Evolutionary conservation across 2,888 invertebrate genomes (phyloP).

Genomic region (Anaspis maculata): DNA sequence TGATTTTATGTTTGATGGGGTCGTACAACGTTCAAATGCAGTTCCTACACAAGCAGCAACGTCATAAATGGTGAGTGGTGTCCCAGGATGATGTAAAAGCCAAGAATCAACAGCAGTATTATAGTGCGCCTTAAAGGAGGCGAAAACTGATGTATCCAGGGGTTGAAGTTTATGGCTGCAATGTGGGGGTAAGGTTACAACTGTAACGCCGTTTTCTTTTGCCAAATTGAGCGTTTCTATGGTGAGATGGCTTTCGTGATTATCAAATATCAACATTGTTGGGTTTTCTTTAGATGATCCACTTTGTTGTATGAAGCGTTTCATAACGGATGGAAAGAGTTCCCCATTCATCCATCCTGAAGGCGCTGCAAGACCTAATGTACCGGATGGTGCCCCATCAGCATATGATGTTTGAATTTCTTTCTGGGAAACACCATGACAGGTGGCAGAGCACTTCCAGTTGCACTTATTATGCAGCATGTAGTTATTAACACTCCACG

Average conservation of each 20-base stretch:
- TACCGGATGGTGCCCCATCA: conserved; percentile 7
- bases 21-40: no score
- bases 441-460: conserved; percentile 6
- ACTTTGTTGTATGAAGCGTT: conserved; percentile 27
- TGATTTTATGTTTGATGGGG: no score
- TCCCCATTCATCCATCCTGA: conserved; percentile 11
- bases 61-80: conserved; percentile 31
- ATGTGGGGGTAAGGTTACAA: conserved; percentile 30
- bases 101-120: conserved; percentile 14
- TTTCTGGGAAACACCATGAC: conserved; percentile 11
- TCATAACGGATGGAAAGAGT: conserved; percentile 17
- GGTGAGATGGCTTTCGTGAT: conserved; percentile 13
- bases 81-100: conserved; percentile 19
- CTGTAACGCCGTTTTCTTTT: conserved; percentile 14
- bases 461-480: conserved; percentile 7
- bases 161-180: conserved; percentile 28
- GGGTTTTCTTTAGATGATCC: conserved; percentile 8
- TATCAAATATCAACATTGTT: conserved; percentile 8
- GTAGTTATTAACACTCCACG: conserved; percentile 9
- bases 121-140: conserved; percentile 15
- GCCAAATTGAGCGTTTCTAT: conserved; percentile 11
- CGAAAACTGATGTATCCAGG: conserved; percentile 20
- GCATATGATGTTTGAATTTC: conserved; percentile 4
- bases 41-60: conserved; percentile 19
- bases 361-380: conserved; percentile 1